Base-by-base conservation (phyloP, 2,888 invertebrate genomes). In the Polyommatus icarus region DNA sequence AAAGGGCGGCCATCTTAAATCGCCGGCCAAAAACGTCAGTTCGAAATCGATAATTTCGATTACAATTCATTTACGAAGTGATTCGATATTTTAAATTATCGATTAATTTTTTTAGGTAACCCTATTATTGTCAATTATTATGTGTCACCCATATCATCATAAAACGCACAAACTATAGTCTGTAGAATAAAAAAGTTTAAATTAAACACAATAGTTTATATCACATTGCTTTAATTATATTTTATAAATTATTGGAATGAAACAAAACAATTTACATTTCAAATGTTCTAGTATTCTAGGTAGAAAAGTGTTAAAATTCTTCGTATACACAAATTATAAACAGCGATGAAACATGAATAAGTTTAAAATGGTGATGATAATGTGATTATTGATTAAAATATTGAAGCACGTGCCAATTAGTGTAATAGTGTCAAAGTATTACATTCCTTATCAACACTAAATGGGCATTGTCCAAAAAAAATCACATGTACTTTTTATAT, bases 211-310 rank as follows among this genome's bases (percentile, higher is more conserved):
- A 29, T 79, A n/a, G n/a, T n/a, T n/a, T n/a, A 85, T 89, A 90
- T 91, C 90, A 91, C 89, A 90, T 88, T 67, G 71, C 78, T 80
- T 79, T 78, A 80, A 78, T 79, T 46, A 72, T 50, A 81, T 76
- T 79, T 71, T 83, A 87, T 88, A 88, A 88, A 89, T 81, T 83
- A 89, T 91, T 91, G 91, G 91, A 92, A 92, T 92, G 91, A 88
- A 88, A 89, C 84, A 86, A 87, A 84, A 83, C 83, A 83, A 80
- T 57, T 40, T 71, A 46, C 50, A 61, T 59, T 46, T 76, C 73
- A 50, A n/a, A 73, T 57, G 29, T 29, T 15, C 5, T 67, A 67
- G 15, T 29, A 67, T 32, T 29, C 18, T 29, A 61, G 24, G 24
- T 61, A 61, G 24, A 61, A 61, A 61, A 61, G 61, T 61, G 61